Evolutionary conservation across 2,888 invertebrate genomes (phyloP).

Genomic region (Agriotes lineatus): DNA sequence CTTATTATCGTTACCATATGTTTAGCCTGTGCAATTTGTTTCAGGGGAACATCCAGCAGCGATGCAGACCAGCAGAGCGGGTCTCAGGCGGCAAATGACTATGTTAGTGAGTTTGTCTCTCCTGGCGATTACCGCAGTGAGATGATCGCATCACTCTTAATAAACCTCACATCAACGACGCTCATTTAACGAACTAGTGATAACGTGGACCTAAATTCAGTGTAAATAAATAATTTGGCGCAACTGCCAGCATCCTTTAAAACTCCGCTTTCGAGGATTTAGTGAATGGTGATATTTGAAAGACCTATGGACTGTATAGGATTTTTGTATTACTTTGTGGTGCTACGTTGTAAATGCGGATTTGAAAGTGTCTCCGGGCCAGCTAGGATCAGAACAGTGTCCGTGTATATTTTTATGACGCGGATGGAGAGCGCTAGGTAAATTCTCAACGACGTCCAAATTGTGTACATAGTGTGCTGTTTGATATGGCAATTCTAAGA

Average conservation of each 20-base stretch:
- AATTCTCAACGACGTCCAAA: slow-evolving; percentile 34
- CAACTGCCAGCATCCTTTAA: neutral
- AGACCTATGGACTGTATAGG: slow-evolving; percentile 18
- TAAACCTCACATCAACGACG: slow-evolving; percentile 52
- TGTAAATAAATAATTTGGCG: slow-evolving; percentile 40
- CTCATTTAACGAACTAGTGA: slow-evolving; percentile 50
- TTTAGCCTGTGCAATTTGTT: slow-evolving; percentile 54
- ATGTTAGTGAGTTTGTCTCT: slow-evolving; percentile 55
- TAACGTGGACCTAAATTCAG: slow-evolving; percentile 42
- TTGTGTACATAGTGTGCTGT: slow-evolving; percentile 34
- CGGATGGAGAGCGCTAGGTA: slow-evolving; percentile 8
- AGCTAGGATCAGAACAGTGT: slow-evolving; percentile 33
- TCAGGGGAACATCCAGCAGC: slow-evolving; percentile 88
- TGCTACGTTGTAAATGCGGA: slow-evolving; percentile 38
- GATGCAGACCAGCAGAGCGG: slow-evolving; percentile 80
- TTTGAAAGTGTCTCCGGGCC: slow-evolving; percentile 28
- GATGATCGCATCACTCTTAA: slow-evolving; percentile 58
- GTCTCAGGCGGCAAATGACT: slow-evolving; percentile 53
- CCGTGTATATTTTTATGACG: neutral
- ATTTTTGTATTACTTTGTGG: slow-evolving; percentile 38
- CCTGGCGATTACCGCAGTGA: slow-evolving; percentile 55
- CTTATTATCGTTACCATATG: slow-evolving; percentile 17
- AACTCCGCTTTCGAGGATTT: neutral
- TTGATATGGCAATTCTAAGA: slow-evolving; percentile 17
- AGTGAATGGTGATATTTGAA: slow-evolving; percentile 27